Evolutionary conservation across 2,888 invertebrate genomes (phyloP).

Genomic region (Platynereis dumerilii): DNA sequence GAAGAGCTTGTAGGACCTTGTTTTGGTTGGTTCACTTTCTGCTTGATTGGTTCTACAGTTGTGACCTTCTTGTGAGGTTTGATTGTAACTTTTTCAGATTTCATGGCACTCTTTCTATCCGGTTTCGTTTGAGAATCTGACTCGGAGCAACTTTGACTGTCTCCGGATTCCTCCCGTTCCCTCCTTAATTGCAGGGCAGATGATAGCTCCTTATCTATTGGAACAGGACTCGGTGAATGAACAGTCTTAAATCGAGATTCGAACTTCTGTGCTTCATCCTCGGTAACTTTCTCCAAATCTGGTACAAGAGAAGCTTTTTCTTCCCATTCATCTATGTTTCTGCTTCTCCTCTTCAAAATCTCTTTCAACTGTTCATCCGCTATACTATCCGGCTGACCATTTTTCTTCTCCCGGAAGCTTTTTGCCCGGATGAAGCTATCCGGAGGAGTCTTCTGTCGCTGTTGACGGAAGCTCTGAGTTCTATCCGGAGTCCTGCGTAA

Average conservation of each 20-base stretch:
- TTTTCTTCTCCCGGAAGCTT: conserved; percentile 44
- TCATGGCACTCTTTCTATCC: not conserved
- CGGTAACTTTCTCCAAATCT: conserved; percentile 6
- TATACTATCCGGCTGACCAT: conserved; percentile 67
- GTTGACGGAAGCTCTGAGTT: conserved; percentile 59
- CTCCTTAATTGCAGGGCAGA: not conserved
- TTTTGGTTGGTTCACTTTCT: too few relatives aligned
- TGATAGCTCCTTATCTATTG: conserved; percentile 15
- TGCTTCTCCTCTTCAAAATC: conserved; percentile 66
- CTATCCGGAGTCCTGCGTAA: conserved; percentile 50
- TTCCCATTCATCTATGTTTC: conserved; percentile 40
- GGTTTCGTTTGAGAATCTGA: not conserved
- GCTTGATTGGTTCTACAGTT: too few relatives aligned
- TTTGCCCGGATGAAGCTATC: conserved; percentile 57
- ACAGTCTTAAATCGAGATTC: conserved; percentile 6
- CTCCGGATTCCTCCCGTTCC: not conserved
- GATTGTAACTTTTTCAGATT: too few relatives aligned
- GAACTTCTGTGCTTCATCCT: conserved; percentile 10
- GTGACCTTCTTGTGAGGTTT: too few relatives aligned
- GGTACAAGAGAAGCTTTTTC: not conserved
- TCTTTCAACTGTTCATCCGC: conserved; percentile 70
- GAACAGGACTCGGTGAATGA: not conserved
- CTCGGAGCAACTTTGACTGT: not conserved
- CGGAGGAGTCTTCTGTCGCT: conserved; percentile 49
- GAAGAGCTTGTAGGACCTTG: too few relatives aligned